Evolutionary conservation across 2,113 vertebrate species (phyloP).

Genomic region (Ibidorhyncha struthersii): DNA sequence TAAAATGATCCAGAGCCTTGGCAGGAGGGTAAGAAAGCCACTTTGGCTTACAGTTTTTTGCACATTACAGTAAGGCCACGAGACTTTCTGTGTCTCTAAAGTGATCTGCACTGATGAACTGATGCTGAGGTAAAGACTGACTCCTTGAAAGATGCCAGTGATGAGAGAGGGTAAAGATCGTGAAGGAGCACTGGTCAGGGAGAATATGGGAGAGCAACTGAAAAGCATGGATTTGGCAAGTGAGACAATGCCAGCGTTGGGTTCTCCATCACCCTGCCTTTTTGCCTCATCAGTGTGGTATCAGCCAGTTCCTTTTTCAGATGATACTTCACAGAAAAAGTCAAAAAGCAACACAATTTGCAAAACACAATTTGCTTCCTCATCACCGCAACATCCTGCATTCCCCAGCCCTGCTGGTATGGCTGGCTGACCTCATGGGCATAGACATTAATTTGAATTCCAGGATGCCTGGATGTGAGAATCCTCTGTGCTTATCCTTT

Average conservation of each 20-base stretch:
- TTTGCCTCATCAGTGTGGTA: not conserved
- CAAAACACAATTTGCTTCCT: not conserved
- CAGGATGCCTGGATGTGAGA: not conserved
- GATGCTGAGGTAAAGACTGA: not conserved
- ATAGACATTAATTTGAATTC: not conserved
- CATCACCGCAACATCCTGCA: not conserved
- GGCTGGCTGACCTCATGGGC: not conserved
- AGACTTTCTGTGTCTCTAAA: not conserved
- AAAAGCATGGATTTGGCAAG: not conserved
- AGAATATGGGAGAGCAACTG: not conserved
- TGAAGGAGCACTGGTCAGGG: not conserved
- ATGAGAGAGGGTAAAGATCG: not conserved
- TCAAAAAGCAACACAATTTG: not conserved
- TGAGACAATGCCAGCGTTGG: not conserved
- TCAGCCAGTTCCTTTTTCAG: not conserved
- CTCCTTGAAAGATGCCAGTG: not conserved
- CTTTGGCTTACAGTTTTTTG: not conserved
- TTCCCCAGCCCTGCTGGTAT: not conserved
- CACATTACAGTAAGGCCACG: not conserved
- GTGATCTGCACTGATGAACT: not conserved
- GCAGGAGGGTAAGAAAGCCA: not conserved
- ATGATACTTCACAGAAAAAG: not conserved
- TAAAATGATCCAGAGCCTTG: not conserved
- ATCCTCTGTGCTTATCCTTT: not conserved
- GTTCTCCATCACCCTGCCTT: not conserved